These are phyloP conservation scores for Semicossyphus pulcher DNA, from an alignment of 2,113 vertebrate species.

Conservation along the genomic window DNA sequence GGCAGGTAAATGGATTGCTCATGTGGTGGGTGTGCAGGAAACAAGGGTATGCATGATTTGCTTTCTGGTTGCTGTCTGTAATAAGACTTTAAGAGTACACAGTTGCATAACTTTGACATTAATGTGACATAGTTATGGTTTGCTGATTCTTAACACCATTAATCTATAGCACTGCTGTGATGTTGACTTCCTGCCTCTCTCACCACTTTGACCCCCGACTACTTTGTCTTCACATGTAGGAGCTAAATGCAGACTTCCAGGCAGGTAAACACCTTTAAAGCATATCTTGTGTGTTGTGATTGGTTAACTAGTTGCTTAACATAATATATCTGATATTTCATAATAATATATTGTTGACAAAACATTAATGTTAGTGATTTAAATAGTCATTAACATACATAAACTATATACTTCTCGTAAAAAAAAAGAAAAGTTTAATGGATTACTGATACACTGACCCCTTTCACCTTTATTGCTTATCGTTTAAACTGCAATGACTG, in stretches of 20 bases:
- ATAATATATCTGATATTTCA: background rate
- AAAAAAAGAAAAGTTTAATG: no score
- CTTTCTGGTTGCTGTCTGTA: conserved; percentile 21
- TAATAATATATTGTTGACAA: background rate
- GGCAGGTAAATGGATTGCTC: conserved; percentile 27
- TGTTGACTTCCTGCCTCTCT: conserved; percentile 34
- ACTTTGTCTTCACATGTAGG: conserved; percentile 86
- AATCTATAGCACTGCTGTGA: conserved; percentile 21
- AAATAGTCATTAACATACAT: background rate
- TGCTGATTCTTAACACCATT: background rate
- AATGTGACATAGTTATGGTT: background rate
- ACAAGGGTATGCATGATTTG: conserved; percentile 9
- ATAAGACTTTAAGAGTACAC: background rate
- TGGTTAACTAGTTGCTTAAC: background rate
- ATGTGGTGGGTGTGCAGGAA: conserved; percentile 6
- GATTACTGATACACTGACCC: background rate
- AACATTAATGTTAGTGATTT: background rate
- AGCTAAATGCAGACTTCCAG: conserved; percentile 84
- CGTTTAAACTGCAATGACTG: background rate
- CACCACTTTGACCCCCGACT: conserved; percentile 63
- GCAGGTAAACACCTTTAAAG: conserved; percentile 84
- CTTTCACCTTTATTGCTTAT: background rate
- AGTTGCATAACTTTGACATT: background rate
- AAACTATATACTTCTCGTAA: background rate
- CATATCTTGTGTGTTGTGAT: background rate